Conservation (phyloP, 2,113 vertebrate species). For the Phylloscopus trochiloides region DNA sequence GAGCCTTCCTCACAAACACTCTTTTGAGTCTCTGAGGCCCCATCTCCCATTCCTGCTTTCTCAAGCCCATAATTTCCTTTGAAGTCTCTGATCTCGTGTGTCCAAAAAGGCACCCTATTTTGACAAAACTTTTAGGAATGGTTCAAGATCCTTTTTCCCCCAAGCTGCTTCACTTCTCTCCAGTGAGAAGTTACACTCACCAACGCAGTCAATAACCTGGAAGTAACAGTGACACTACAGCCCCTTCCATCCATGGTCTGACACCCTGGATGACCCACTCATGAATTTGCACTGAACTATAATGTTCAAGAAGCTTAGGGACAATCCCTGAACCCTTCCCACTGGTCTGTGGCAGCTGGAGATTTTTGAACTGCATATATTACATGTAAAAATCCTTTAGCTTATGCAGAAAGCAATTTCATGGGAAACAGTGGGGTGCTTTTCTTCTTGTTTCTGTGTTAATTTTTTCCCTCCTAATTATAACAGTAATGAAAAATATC, state of each 20-base stretch:
- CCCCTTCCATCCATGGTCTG: neutral
- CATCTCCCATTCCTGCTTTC: neutral
- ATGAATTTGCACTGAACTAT: neutral
- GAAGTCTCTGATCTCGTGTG: neutral
- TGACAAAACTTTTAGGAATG: neutral
- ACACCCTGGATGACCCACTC: neutral
- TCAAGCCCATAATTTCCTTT: neutral
- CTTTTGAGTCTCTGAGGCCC: neutral
- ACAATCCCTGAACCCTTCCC: neutral
- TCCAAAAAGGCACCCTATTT: neutral
- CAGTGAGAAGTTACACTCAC: neutral
- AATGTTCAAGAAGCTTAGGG: accelerated
- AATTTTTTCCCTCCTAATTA: neutral
- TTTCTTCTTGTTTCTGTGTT: neutral
- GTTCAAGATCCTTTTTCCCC: neutral
- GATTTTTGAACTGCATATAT: neutral
- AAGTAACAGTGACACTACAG: neutral
- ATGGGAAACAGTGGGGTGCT: neutral
- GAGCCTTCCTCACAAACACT: neutral
- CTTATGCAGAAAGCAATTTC: neutral
- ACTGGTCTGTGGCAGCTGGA: neutral
- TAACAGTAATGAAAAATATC: neutral
- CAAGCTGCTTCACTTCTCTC: neutral
- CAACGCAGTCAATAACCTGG: neutral
- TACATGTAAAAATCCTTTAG: neutral